phyloP scores from a whole-genome alignment of 2,113 vertebrate genomes.

The Apaloderma vittatum region DNA sequence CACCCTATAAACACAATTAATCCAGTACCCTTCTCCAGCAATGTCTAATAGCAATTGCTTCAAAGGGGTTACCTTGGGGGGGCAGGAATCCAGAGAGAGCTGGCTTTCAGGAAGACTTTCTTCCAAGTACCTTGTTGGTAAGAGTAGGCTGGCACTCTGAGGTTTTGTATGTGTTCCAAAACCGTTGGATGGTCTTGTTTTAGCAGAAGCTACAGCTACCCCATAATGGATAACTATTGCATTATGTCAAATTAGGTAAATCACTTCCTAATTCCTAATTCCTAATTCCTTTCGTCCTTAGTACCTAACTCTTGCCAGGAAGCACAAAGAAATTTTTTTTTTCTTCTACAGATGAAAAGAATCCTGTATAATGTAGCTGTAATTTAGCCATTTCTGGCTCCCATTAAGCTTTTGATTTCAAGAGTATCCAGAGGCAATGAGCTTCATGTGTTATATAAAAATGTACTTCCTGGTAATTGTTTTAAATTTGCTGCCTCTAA shows the following conservation, averaged over 20 bases:
- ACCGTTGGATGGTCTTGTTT: not conserved
- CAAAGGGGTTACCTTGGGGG: not conserved
- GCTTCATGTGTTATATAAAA: constrained; percentile 37
- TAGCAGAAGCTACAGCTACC: not conserved
- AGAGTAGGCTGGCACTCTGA: not conserved
- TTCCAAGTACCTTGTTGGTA: not conserved
- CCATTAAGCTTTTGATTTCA: constrained; percentile 27
- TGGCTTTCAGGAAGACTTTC: not conserved
- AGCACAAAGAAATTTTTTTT: not conserved
- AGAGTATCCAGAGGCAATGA: constrained; percentile 3
- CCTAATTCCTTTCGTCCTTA: not conserved
- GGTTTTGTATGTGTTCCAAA: not conserved
- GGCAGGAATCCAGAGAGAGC: not conserved
- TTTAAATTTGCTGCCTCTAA: not conserved
- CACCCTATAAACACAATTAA: not conserved
- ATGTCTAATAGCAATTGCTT: not conserved
- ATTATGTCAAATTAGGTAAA: constrained; percentile 7
- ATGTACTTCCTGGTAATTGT: constrained; percentile 6
- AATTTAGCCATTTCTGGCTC: constrained; percentile 34
- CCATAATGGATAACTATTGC: not conserved
- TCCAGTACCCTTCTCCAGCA: not conserved
- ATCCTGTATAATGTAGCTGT: not conserved
- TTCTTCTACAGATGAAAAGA: not conserved
- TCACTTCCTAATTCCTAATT: not conserved
- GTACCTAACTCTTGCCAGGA: not conserved